phyloP scores from a whole-genome alignment of 2,113 vertebrate species.

The Cairina moschata region DNA sequence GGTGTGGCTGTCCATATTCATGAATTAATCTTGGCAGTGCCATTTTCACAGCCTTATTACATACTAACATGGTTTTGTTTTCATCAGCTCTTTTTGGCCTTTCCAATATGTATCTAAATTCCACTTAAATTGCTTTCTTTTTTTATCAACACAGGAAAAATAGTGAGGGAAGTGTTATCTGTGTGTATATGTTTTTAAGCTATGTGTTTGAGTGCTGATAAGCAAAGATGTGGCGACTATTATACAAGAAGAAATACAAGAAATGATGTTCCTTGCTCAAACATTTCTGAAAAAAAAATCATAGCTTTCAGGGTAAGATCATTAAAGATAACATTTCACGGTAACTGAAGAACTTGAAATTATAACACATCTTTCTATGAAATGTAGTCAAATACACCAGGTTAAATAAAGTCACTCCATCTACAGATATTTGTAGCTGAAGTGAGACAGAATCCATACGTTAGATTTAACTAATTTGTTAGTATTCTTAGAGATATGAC shows the following conservation, averaged over 20 bases:
- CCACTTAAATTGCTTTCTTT: slow-evolving; percentile 19
- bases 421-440: not conserved
- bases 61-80: not conserved
- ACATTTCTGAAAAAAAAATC: not conserved
- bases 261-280: slow-evolving; percentile 19
- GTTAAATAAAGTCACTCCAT: slow-evolving; percentile 21
- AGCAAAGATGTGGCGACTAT: slow-evolving; percentile 1
- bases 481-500: not conserved
- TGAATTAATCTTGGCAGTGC: not conserved
- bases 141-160: slow-evolving; percentile 31
- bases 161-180: not conserved
- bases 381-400: not conserved
- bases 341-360: slow-evolving; percentile 41
- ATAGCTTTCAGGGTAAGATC: slow-evolving; percentile 24
- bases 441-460: not conserved
- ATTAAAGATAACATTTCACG: not conserved
- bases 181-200: slow-evolving; percentile 1
- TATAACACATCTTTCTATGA: not conserved
- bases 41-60: not conserved
- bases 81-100: not conserved
- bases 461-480: slow-evolving; percentile 23
- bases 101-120: slow-evolving; percentile 8
- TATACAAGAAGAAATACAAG: slow-evolving; percentile 39
- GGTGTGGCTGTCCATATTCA: not conserved
- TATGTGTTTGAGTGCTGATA: slow-evolving; percentile 44